Conservation (phyloP, 1,140 invertebrate genomes). For the Globodera rostochiensis region DNA sequence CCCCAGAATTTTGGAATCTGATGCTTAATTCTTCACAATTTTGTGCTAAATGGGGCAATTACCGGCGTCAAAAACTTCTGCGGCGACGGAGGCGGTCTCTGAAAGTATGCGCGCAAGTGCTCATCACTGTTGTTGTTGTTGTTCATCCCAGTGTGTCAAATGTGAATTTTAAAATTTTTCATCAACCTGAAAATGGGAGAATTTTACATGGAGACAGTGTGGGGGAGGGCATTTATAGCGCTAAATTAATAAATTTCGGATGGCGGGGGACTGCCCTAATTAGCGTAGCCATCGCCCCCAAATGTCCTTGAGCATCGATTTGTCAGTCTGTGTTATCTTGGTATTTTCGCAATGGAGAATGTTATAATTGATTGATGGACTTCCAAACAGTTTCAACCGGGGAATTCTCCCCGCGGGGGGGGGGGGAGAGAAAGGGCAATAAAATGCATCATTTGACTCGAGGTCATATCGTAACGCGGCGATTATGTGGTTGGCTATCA, state of each 20-base stretch:
- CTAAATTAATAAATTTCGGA: neutral
- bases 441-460: neutral
- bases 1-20: no score
- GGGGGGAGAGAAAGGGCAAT: neutral
- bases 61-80: slow-evolving; percentile 43
- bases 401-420: neutral
- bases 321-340: neutral
- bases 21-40: slow-evolving; percentile 6
- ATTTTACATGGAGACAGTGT: neutral
- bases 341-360: neutral
- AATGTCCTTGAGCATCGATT: neutral
- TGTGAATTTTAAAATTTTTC: no score
- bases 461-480: neutral
- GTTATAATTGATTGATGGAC: neutral
- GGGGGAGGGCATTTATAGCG: neutral
- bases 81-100: slow-evolving; percentile 38
- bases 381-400: neutral
- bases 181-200: neutral
- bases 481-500: neutral
- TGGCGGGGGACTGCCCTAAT: neutral
- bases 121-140: slow-evolving; percentile 27
- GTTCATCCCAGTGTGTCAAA: neutral
- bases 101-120: slow-evolving; percentile 36
- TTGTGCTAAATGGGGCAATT: slow-evolving; percentile 29
- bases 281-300: neutral